phyloP scores from a whole-genome alignment of 2,113 vertebrate genomes.

The Ageneiosus marmoratus region DNA sequence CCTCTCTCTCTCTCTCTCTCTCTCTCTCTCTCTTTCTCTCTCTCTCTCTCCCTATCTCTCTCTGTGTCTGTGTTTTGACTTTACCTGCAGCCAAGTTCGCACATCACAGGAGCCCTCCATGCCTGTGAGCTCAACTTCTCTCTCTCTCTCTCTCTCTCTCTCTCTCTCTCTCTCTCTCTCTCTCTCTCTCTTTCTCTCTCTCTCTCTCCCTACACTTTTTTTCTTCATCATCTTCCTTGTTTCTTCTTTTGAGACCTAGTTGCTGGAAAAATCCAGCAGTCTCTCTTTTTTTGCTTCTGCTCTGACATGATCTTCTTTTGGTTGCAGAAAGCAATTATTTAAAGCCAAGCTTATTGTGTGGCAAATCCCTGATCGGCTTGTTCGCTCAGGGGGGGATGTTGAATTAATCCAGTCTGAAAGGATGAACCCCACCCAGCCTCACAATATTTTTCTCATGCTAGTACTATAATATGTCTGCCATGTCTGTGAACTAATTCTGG shows the following conservation, averaged over 20 bases:
- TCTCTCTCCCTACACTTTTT: not conserved
- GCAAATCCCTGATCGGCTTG: constrained; percentile 65
- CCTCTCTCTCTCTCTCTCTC: constrained; percentile 12
- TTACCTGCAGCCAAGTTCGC: constrained; percentile 46
- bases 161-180: too few relatives aligned
- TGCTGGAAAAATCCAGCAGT: constrained; percentile 32
- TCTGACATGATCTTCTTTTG: constrained; percentile 31
- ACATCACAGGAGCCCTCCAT: constrained; percentile 37
- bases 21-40: constrained; percentile 5
- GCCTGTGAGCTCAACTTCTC: constrained; percentile 38
- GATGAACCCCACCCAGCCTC: constrained; percentile 50
- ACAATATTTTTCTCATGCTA: constrained; percentile 32
- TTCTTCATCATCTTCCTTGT: constrained; percentile 1
- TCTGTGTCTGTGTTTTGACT: constrained; percentile 32
- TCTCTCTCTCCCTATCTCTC: constrained; percentile 1
- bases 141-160: not conserved
- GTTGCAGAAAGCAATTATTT: constrained; percentile 59
- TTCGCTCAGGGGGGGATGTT: constrained; percentile 52
- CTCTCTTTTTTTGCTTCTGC: constrained; percentile 46
- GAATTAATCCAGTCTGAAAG: constrained; percentile 64
- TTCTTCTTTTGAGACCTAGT: constrained; percentile 24
- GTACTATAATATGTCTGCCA: constrained; percentile 51
- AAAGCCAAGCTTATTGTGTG: constrained; percentile 60
- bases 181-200: not conserved
- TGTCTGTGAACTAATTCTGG: constrained; percentile 57